These are phyloP conservation scores for Drosophila pseudoobscura DNA, from an alignment of 1,140 invertebrate genomes.

Conservation along the genomic window DNA sequence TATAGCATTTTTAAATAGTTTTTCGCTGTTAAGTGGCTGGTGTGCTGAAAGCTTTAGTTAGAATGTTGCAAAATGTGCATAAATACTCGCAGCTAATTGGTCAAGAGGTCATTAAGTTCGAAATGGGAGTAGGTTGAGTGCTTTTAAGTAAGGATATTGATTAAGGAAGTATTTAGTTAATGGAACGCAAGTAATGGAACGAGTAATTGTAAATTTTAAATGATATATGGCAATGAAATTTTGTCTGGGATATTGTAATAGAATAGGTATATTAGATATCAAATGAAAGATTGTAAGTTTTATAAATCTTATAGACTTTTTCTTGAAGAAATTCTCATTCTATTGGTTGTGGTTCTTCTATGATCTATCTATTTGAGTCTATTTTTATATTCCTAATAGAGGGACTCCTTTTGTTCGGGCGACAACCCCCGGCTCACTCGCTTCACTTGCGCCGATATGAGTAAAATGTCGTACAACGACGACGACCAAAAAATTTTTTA, in stretches of 20 bases:
- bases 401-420: no score
- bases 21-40: constrained; percentile 35
- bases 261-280: no score
- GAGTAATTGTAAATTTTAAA: not conserved
- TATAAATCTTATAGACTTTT: constrained; percentile 8
- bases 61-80: constrained; percentile 27
- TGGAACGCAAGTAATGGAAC: not conserved
- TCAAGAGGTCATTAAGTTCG: constrained; percentile 26
- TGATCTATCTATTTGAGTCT: no score
- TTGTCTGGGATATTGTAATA: not conserved
- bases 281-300: no score
- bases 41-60: constrained; percentile 49
- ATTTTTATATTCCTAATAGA: no score
- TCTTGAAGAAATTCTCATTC: no score
- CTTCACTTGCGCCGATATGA: no score
- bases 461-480: no score
- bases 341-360: no score
- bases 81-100: constrained; percentile 38
- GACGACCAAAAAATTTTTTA: no score
- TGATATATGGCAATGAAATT: no score
- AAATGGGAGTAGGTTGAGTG: constrained; percentile 22
- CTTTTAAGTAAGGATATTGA: not conserved
- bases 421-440: no score
- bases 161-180: constrained; percentile 41
- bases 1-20: constrained; percentile 70